Base-by-base conservation (phyloP, 2,888 invertebrate genomes). In the Chaetoderma sp. region DNA sequence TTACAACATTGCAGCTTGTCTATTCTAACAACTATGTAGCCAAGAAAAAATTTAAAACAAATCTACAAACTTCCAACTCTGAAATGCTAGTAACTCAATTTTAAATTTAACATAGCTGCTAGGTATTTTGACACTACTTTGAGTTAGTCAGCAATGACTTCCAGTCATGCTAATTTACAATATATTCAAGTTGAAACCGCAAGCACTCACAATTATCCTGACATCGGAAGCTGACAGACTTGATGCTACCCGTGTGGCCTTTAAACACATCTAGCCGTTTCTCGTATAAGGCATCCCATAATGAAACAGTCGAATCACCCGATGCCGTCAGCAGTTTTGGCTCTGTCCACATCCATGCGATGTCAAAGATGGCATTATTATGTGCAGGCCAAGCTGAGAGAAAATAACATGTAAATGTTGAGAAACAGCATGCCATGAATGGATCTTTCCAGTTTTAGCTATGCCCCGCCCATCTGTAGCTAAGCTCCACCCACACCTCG, bases 311-410 rank as follows among this genome's bases (percentile, higher is more conserved):
- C 82, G 94, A 93, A 86, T 96, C 96, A 83, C 92, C 92, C 49
- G 95, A 94, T 0, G 92, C 95, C 4, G 94, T 95, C 0, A 95
- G 91, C 64, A 96, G 89, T 42, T 92, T 89, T 90, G 90, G 78
- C 39, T 92, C 89, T 0, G 90, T 89, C 0, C 92, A 92, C 88
- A 92, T 91, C 96, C 96, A 96, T 0, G 93, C 92, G 59, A 96
- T 83, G 85, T 96, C 95, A 83, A 95, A 96, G 33, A 96, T 92
- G 0, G 95, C 95, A 89, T 96, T 95, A 78, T 90, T 90, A 86
- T 96, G 96, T 10, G 82, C 81, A 25, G 75, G 69, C 81, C 82
- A 85, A 21, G 78, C 85, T 85, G 71, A 13, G 68, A 63, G 36
- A 49, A 13, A 50, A 16, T 2, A 56, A 30, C 42, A n/a, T n/a